These are phyloP conservation scores for Amazonetta brasiliensis DNA, from an alignment of 2,797 vertebrate genomes.

Conservation along the genomic window DNA sequence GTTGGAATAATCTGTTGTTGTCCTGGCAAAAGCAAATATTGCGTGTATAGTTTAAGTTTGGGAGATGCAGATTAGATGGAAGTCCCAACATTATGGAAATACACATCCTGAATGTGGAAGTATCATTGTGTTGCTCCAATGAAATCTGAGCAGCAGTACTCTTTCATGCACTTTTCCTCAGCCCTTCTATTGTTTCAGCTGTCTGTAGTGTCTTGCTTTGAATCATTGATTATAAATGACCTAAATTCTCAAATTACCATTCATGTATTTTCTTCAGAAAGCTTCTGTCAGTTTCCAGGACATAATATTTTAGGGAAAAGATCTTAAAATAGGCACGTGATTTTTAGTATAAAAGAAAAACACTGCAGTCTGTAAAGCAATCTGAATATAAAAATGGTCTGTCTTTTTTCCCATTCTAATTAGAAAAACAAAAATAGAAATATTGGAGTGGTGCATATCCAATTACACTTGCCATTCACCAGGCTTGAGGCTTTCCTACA, in stretches of 20 bases:
- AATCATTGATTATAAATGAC: constrained; percentile 18
- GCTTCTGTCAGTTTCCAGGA: constrained; percentile 3
- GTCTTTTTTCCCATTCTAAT: constrained; percentile 47
- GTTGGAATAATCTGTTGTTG: background rate
- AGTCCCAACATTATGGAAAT: background rate
- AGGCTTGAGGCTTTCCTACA: background rate
- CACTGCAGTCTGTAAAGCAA: background rate
- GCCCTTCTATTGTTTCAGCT: constrained; percentile 39
- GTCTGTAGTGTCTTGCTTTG: constrained; percentile 26
- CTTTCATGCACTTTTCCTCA: background rate
- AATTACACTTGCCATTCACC: constrained; percentile 37
- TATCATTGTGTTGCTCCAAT: background rate
- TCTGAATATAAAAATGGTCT: constrained; percentile 22
- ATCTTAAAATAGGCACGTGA: constrained; percentile 23
- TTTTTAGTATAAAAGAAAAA: constrained; percentile 35
- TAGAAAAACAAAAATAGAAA: constrained; percentile 63
- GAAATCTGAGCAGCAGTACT: background rate
- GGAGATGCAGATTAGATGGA: background rate
- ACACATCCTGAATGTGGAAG: background rate
- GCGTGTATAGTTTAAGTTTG: background rate
- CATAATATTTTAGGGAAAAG: constrained; percentile 23
- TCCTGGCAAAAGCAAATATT: background rate
- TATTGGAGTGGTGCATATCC: background rate
- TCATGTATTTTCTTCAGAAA: constrained; percentile 27
- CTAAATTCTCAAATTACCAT: background rate